Conservation (phyloP, 2,797 vertebrate genomes). For the Intellagama lesueurii region DNA sequence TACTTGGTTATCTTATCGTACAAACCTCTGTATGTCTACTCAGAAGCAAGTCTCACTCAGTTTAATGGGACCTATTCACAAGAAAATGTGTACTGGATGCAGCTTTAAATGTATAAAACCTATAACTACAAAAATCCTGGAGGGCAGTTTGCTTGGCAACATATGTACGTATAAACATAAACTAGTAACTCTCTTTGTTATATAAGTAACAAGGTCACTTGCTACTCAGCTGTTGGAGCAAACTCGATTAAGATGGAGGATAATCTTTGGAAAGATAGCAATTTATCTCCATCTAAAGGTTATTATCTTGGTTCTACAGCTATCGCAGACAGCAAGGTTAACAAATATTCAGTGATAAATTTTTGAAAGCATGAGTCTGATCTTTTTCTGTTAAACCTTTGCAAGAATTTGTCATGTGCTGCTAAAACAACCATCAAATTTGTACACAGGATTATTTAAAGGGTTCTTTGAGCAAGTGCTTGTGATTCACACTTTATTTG, state of each 20-base stretch:
- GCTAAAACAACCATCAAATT: constrained; percentile 74
- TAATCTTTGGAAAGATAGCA: constrained; percentile 82
- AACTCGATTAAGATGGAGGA: constrained; percentile 79
- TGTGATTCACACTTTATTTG: constrained; percentile 73
- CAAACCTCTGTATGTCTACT: neutral
- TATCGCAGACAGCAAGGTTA: constrained; percentile 77
- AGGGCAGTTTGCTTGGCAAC: constrained; percentile 37
- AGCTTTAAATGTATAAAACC: constrained; percentile 14
- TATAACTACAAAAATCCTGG: constrained; percentile 21
- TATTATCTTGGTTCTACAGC: constrained; percentile 79
- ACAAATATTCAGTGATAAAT: constrained; percentile 80
- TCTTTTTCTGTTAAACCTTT: constrained; percentile 73
- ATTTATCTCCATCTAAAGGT: constrained; percentile 83
- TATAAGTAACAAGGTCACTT: constrained; percentile 78
- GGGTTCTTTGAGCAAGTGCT: constrained; percentile 74
- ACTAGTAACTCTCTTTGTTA: constrained; percentile 72
- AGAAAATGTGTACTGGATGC: neutral
- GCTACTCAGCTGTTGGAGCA: constrained; percentile 76
- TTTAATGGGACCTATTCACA: neutral
- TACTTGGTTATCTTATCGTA: constrained; percentile 32
- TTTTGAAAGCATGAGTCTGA: constrained; percentile 79
- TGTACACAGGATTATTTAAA: constrained; percentile 72
- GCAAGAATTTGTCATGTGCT: constrained; percentile 71
- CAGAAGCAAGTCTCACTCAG: neutral
- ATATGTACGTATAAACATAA: constrained; percentile 34